phyloP scores from a whole-genome alignment of 2,113 vertebrate species.

The human (Homo sapiens) region GRCh38 chr3:70338001-70338500 shows the following conservation, averaged over 20 bases:
- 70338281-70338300: neutral
- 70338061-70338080: neutral
- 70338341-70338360: neutral
- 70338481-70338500: too few species aligned
- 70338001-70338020: neutral
- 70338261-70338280: neutral
- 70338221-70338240: neutral
- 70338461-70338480: too few species aligned
- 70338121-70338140: neutral
- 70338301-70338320: neutral
- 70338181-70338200: neutral
- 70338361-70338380: neutral
- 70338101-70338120: neutral
- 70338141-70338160: neutral
- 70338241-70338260: neutral
- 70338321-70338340: neutral
- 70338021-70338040: slow-evolving; percentile 9
- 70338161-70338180: neutral
- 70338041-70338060: neutral
- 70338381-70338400: neutral
- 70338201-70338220: neutral
- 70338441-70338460: too few species aligned
- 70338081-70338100: neutral
- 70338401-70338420: neutral
- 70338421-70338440: too few species aligned